Conservation (phyloP, 1,140 invertebrate genomes). For the Medauroidea extradentata region DNA sequence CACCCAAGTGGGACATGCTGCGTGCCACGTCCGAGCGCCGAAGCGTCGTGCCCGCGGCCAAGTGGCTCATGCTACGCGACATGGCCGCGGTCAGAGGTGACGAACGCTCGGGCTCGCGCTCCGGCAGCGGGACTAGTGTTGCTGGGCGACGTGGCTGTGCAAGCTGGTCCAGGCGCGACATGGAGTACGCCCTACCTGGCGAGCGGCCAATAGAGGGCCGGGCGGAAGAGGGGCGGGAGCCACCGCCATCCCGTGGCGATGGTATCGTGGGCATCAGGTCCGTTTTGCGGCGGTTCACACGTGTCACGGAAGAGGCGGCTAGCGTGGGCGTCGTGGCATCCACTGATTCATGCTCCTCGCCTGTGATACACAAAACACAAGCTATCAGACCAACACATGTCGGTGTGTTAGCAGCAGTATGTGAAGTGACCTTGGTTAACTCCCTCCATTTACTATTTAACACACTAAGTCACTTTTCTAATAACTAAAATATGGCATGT, state of each 20-base stretch:
- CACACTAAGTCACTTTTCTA: too few relatives aligned
- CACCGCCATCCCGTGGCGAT: slow-evolving; percentile 55
- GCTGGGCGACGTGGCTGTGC: slow-evolving; percentile 57
- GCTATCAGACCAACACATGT: too few relatives aligned
- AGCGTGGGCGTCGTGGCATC: too few relatives aligned
- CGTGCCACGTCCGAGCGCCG: slow-evolving; percentile 47
- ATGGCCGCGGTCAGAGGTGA: slow-evolving; percentile 25
- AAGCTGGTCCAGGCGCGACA: slow-evolving; percentile 84
- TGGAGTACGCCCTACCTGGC: slow-evolving; percentile 75
- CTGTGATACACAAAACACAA: not conserved
- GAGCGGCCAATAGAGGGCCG: slow-evolving; percentile 1
- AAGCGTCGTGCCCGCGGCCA: slow-evolving; percentile 31
- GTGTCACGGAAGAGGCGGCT: slow-evolving; percentile 36
- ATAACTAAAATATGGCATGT: too few relatives aligned
- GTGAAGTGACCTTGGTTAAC: too few relatives aligned
- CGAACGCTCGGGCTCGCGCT: slow-evolving; percentile 36
- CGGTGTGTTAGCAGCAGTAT: too few relatives aligned
- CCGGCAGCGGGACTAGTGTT: slow-evolving; percentile 41
- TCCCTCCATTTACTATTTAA: too few relatives aligned
- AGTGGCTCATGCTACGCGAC: slow-evolving; percentile 44
- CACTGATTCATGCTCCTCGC: not conserved
- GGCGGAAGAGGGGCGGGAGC: slow-evolving; percentile 54
- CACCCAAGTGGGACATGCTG: slow-evolving; percentile 48
- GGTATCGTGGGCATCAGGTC: slow-evolving; percentile 87
- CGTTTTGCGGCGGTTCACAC: slow-evolving; percentile 77